Evolutionary conservation across 1,140 invertebrate species (phyloP).

Genomic region (Gryllus bimaculatus): DNA sequence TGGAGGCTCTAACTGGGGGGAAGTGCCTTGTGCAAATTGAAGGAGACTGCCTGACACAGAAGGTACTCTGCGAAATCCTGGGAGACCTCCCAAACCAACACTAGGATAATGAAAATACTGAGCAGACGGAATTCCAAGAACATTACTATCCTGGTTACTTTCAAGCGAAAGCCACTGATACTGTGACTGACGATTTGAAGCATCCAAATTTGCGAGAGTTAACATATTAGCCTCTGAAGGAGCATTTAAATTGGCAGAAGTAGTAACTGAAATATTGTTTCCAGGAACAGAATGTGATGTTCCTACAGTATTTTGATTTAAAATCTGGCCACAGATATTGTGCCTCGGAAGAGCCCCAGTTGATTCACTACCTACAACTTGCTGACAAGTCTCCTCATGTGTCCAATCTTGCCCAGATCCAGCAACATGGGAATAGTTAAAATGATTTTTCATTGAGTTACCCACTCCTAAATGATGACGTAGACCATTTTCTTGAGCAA

Average conservation of each 20-base stretch:
- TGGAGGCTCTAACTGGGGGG: constrained; percentile 6
- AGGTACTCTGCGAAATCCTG: constrained; percentile 35
- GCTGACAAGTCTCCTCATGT: not conserved
- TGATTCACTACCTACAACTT: not conserved
- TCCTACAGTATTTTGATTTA: not conserved
- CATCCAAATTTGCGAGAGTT: not conserved
- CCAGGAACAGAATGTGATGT: not conserved
- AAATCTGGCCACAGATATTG: not conserved
- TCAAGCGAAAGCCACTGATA: not conserved
- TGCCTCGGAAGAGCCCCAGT: not conserved
- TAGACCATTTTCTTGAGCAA: not conserved
- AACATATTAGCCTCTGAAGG: not conserved
- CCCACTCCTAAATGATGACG: not conserved
- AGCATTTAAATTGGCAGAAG: not conserved
- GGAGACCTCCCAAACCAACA: constrained; percentile 31
- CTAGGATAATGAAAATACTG: not conserved
- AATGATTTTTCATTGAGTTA: not conserved
- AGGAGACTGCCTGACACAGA: constrained; percentile 29
- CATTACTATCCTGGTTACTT: not conserved
- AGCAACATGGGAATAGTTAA: not conserved
- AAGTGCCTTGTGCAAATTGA: constrained; percentile 4
- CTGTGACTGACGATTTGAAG: not conserved
- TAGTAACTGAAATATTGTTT: not conserved
- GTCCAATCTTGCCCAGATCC: not conserved
- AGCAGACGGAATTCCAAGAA: not conserved